Base-by-base conservation (phyloP, 2,113 vertebrate species). In the Zosterops hypoxanthus region DNA sequence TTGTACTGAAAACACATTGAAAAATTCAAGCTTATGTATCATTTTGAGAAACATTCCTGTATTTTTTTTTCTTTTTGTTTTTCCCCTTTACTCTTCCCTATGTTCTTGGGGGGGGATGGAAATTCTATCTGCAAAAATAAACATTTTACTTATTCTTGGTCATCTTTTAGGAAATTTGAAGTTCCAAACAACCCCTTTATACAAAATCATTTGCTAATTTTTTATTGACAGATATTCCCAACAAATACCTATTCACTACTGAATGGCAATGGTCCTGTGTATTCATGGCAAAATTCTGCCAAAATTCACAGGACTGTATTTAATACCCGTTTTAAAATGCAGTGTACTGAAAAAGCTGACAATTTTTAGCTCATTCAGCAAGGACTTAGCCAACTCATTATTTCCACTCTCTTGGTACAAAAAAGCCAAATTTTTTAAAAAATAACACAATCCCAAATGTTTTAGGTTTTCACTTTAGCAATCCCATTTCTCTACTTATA, bases 41-140 rank as follows among this genome's bases (percentile, higher is more conserved):
- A 31, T 41, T 71, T 46, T 63, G 7, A 92, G 26, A 66, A 75
- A 55, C 1, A 33, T 16, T 13, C 9, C 7, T 4, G 1, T 9
- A 11, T 17, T 24, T 21, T 29, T 29, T 29, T 39, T 33, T 8
- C 1, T 1, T 10, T 44, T 41, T 36, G 0, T n/a, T 69, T 39
- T 53, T 11, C 11, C 17, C 16, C 6, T 49, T 64, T 66, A 15
- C 17, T 73, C 14, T 71, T 44, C 26, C 24, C 8, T 28, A 1
- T n/a, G 12, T 28, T 69, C 52, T 29, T 5, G 20, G 3, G 6
- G 3, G 6, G 14, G 5, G 2, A 12, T 44, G 6, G n/a, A 77
- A 78, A 57, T 50, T 84, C 56, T 59, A 66, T 39, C 11, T 33
- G 36, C 4, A 12, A 46, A 59, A 89, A 12, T 1, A 7, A 69